Percentiles rank a stretch among this genome's conserved stretches.
Evolutionary conservation across 1,140 invertebrate species (phyloP).

Genomic region (Cyclina sinensis): DNA sequence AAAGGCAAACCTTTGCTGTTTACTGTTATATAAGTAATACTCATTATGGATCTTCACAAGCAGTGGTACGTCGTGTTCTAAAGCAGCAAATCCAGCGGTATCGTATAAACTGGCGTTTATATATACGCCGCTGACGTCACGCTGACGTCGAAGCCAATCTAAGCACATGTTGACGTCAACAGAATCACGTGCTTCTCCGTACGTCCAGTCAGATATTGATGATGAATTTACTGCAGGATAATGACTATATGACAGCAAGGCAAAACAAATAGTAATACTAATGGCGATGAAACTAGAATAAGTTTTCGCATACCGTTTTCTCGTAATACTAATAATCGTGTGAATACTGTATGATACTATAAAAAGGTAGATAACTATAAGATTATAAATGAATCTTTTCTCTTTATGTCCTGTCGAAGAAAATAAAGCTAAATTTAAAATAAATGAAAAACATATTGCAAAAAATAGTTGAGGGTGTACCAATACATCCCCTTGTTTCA

Average conservation of each 20-base stretch:
- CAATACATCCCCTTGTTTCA: background rate
- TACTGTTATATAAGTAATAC: constrained; percentile 24
- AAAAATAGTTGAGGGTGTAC: background rate
- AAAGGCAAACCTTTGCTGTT: background rate
- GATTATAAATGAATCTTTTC: constrained; percentile 76
- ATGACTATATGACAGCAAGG: background rate
- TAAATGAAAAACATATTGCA: constrained; percentile 43
- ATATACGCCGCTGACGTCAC: constrained; percentile 46
- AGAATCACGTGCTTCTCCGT: constrained; percentile 22
- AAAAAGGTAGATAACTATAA: constrained; percentile 71
- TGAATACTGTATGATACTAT: constrained; percentile 66
- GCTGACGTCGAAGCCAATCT: constrained; percentile 18
- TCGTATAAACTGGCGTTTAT: constrained; percentile 42
- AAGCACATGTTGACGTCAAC: constrained; percentile 39
- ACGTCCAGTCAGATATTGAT: constrained; percentile 26
- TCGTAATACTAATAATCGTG: background rate
- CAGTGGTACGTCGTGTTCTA: constrained; percentile 50
- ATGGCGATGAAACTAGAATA: background rate
- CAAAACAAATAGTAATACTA: background rate
- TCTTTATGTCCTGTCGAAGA: constrained; percentile 74
- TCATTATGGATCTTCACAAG: constrained; percentile 47
- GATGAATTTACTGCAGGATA: constrained; percentile 16
- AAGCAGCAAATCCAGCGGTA: constrained; percentile 8
- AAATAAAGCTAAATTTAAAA: constrained; percentile 61
- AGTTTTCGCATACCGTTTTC: background rate